Conservation (phyloP, 1,140 invertebrate genomes). For the Diuraphis noxia region DNA sequence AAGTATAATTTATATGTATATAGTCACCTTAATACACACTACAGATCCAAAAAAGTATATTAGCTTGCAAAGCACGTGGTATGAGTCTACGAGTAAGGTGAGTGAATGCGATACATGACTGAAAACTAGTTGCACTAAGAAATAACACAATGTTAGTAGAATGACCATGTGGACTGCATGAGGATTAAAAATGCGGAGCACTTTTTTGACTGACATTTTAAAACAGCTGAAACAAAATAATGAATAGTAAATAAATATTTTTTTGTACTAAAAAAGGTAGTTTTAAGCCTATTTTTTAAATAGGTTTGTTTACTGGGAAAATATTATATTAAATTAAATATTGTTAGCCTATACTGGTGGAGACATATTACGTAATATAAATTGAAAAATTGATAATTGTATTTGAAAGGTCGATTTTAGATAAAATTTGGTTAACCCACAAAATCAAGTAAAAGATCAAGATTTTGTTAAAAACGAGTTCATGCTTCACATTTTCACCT, state of each 20-base stretch:
- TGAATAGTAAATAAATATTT: too few species aligned
- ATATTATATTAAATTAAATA: too few species aligned
- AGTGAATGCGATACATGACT: constrained; percentile 81
- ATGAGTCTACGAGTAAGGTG: constrained; percentile 80
- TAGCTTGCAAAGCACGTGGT: constrained; percentile 83
- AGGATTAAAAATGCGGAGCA: constrained; percentile 71
- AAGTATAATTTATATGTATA: background rate
- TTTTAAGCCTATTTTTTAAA: too few species aligned
- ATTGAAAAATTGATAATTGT: background rate
- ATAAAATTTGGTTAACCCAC: background rate
- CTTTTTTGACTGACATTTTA: constrained; percentile 72
- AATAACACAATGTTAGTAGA: constrained; percentile 71
- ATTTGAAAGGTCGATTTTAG: background rate
- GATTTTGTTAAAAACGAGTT: background rate
- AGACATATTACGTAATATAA: too few species aligned
- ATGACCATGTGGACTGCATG: constrained; percentile 74
- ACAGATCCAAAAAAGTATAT: constrained; percentile 74
- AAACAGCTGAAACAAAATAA: constrained; percentile 27
- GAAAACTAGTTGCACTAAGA: constrained; percentile 72
- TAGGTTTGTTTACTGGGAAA: too few species aligned
- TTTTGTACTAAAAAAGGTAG: too few species aligned
- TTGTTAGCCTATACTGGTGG: too few species aligned
- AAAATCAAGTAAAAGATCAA: too few species aligned
- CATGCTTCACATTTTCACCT: background rate
- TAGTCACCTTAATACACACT: constrained; percentile 72